Evolutionary conservation across 1,140 invertebrate species (phyloP).

Genomic region (Anoplolepis gracilipes): DNA sequence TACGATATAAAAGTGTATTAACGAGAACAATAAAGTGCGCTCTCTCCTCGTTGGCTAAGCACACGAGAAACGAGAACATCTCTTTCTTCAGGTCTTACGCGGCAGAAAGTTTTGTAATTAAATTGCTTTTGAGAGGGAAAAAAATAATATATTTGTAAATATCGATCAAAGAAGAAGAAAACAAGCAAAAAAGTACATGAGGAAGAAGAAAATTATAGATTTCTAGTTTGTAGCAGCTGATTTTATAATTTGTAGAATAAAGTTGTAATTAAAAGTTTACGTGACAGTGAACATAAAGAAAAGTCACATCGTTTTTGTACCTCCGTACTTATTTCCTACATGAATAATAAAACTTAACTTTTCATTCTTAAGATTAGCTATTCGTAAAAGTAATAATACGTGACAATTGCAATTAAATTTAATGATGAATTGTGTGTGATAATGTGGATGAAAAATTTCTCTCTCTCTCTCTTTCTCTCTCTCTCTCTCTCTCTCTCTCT

Average conservation of each 20-base stretch:
- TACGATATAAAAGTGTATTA: constrained; percentile 66
- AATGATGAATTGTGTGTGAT: not conserved
- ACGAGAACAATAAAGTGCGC: constrained; percentile 53
- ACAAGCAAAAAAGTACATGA: not conserved
- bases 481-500: no score
- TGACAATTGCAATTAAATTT: not conserved
- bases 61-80: not conserved
- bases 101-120: constrained; percentile 52
- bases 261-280: constrained; percentile 51
- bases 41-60: not conserved
- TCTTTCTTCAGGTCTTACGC: constrained; percentile 25
- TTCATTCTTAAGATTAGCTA: constrained; percentile 13
- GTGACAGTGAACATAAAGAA: not conserved
- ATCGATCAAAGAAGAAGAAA: not conserved
- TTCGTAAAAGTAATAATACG: not conserved
- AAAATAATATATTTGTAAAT: constrained; percentile 16
- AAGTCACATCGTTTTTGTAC: not conserved
- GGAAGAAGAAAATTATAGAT: constrained; percentile 42
- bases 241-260: constrained; percentile 53
- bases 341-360: constrained; percentile 19
- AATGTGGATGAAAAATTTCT: not conserved
- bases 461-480: no score
- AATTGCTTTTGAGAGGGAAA: constrained; percentile 4
- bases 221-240: constrained; percentile 13
- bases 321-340: not conserved